Base-by-base conservation (phyloP, 2,797 vertebrate species). In the Cossypha niveicapilla region DNA sequence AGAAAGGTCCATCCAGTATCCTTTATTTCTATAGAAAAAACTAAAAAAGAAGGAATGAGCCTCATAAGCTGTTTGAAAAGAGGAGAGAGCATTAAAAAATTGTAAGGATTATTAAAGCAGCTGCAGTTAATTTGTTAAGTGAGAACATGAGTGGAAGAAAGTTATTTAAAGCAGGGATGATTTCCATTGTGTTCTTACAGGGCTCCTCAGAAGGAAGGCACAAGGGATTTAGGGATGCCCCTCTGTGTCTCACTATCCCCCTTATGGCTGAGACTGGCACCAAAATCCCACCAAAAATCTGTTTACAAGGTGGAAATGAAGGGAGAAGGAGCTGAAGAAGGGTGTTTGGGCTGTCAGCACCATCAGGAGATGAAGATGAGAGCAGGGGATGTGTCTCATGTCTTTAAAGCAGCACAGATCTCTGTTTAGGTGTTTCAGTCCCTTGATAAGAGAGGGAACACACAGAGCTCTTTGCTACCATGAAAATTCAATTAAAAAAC, bases 151-250 rank as follows among this genome's bases (percentile, higher is more conserved):
- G 13, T 23, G 27, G 23, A 77, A 56, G 24, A 32, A 67, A 74
- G 10, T 6, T 34, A 7, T 88, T 68, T 47, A 24, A 44, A 44
- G 44, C 1, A 32, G 23, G 25, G 34, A 6, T 44, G 37, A 16
- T 41, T 74, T 22, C 0, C 44, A 1, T 30, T 41, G 27, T 41
- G 15, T 30, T 41, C 3, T 45, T 22, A 0, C 7, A 63, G 47
- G 14, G 32, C 18, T 80, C 15, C 70, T 71, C 32, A 58, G 22
- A 39, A 66, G 30, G 39, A 62, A 45, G 10, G 21, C 11, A 21
- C 3, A 0, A 0, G 1, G 24, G 3, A 2, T 22, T 45, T 7
- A 19, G 13, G 18, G 10, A 32, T 27, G 5, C 13, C 56, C 45
- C 27, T 9, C 34, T 18, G 7, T 23, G 13, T 14, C 42, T 51